phyloP scores from a whole-genome alignment of 1,140 invertebrate species.

The Frieseomelitta varia region DNA sequence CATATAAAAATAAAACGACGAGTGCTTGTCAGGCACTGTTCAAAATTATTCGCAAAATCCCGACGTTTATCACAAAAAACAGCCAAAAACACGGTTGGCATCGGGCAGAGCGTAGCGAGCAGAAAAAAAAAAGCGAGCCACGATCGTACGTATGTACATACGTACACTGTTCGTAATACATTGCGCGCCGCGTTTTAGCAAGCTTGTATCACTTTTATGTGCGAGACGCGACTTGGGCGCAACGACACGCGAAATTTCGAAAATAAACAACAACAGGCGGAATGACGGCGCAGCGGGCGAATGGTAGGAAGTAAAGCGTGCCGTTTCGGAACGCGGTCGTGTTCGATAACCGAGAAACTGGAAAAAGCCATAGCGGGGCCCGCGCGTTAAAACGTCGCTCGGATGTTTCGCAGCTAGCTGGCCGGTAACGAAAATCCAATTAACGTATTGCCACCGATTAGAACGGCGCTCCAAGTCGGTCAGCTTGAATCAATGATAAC shows the following conservation, averaged over 20 bases:
- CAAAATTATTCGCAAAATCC: not conserved
- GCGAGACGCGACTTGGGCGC: not conserved
- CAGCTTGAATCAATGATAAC: conserved; percentile 10
- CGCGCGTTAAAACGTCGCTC: not conserved
- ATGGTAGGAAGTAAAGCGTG: not conserved
- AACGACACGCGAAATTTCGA: conserved; percentile 2
- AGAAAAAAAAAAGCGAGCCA: not conserved
- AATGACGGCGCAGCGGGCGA: not conserved
- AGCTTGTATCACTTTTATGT: not conserved
- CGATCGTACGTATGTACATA: too few species aligned
- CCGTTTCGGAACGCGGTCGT: not conserved
- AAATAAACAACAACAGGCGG: not conserved
- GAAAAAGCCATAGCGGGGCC: not conserved
- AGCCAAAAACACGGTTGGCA: not conserved
- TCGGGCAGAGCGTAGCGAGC: not conserved
- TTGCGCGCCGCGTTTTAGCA: not conserved
- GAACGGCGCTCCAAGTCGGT: not conserved
- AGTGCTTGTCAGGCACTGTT: not conserved
- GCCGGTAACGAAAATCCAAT: conserved; percentile 28
- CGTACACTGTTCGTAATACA: not conserved
- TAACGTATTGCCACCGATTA: conserved; percentile 4
- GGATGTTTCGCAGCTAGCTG: not conserved
- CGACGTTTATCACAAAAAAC: not conserved
- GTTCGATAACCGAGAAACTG: conserved; percentile 10
- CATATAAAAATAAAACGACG: not conserved